Evolutionary conservation across 2,113 vertebrate species (phyloP).

Genomic region (Rhea pennata): DNA sequence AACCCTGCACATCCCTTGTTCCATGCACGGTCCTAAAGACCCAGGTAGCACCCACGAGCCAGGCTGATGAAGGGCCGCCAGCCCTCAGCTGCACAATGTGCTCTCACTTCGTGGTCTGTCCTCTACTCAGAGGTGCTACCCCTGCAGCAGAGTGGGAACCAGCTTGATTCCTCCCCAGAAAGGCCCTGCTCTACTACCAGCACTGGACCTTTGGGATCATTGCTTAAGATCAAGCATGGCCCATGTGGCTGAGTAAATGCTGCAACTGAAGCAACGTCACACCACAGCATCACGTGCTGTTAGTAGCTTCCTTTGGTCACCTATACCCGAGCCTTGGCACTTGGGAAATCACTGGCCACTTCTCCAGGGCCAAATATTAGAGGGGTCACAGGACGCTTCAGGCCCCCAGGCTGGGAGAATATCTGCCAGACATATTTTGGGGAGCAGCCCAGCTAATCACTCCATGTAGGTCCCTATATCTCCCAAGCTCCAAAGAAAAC

Average conservation of each 20-base stretch:
- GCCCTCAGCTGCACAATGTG: neutral
- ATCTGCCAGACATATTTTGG: neutral
- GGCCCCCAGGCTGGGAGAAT: neutral
- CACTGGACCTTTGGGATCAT: neutral
- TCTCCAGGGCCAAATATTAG: fast-evolving
- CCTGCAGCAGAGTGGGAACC: neutral
- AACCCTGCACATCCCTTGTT: neutral
- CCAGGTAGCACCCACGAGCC: neutral
- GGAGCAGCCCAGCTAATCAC: neutral
- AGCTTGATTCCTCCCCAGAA: neutral
- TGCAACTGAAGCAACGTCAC: fast-evolving
- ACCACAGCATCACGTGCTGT: fast-evolving
- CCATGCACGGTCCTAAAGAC: neutral
- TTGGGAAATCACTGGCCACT: neutral
- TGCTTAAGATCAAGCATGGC: neutral
- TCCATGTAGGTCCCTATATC: neutral
- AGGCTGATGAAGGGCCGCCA: neutral
- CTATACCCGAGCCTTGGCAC: fast-evolving
- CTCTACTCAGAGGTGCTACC: neutral
- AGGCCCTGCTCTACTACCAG: neutral
- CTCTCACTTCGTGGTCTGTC: neutral
- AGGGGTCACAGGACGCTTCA: neutral
- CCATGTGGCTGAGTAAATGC: fast-evolving
- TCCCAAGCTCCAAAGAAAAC: neutral
- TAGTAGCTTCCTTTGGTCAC: neutral